Evolutionary conservation across 64 coral and sea anemone species (phyloP), one percentile per base, ranked within the genome.

Genomic region (Anthopleura sola): DNA sequence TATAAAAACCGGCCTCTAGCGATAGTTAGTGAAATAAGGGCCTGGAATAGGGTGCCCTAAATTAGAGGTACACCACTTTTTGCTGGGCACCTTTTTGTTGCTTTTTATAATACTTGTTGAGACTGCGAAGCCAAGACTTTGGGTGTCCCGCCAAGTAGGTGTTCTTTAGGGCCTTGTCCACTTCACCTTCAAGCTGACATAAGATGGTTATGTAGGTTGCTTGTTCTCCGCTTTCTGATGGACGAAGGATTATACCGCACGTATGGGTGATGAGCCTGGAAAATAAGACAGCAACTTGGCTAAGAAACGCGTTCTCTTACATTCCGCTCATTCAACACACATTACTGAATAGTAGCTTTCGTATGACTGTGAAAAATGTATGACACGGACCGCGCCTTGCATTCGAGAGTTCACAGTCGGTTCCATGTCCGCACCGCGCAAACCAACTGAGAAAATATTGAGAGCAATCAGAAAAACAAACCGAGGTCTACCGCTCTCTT

Each of bases 11-110:
- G 7, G 28, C 66, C 31, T n/a, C 28, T 71, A 34, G 13, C 23
- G 14, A 32, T 29, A n/a, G 66, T 14, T 32, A 32, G 13, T 29
- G 0, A 71, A 29, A 2, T 31, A 33, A 71, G 29, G 28, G 66
- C 66, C 66, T 71, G 66, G 66, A 71, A 71, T 15, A 71, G 14
- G 23, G 58, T 62, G 5, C 8, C 24, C 15, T 36, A 34, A 71
- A 71, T 83, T 49, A 83, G 33, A 83, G 82, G 19, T 83, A 56
- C 10, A 83, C 82, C 0, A 83, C 82, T 83, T 83, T 83, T 8
- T 56, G 34, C 18, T 56, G 6, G 1, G 36, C 13, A 21, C 55
- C 49, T 23, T 83, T 49, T 19, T 60, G 82, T 37, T 83, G 49
- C 15, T 60, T 53, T 83, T 83, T 60, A 12, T 53, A 83, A 34